Evolutionary conservation across 1,140 invertebrate genomes (phyloP).

Genomic region (Calliopsis andreniformis): DNA sequence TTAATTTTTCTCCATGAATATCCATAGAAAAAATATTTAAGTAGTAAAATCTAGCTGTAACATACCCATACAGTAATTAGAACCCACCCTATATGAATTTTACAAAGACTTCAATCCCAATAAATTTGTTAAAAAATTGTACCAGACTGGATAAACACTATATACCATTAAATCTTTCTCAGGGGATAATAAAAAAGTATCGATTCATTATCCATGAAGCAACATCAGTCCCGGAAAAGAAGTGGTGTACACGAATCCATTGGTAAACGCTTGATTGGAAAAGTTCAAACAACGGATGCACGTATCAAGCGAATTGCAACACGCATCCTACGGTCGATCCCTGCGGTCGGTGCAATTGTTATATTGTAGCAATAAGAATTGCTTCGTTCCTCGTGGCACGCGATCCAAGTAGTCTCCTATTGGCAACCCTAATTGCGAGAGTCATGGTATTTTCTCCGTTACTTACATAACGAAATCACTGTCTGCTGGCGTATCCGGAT

Average conservation of each 20-base stretch:
- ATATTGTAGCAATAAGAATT: conserved; percentile 63
- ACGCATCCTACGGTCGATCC: conserved; percentile 35
- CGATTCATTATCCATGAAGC: not conserved
- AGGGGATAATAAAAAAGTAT: conserved; percentile 1
- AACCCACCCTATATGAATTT: too few species aligned
- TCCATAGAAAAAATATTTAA: too few species aligned
- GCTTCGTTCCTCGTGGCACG: conserved; percentile 58
- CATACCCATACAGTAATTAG: too few species aligned
- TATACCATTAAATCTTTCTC: not conserved
- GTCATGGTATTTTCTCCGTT: conserved; percentile 54
- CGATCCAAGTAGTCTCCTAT: conserved; percentile 58
- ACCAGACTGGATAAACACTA: too few species aligned
- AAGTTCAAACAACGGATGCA: conserved; percentile 41
- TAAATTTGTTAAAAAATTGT: too few species aligned
- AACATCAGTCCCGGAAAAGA: conserved; percentile 1
- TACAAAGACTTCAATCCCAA: too few species aligned
- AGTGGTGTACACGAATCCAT: conserved; percentile 6
- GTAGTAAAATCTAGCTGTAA: too few species aligned
- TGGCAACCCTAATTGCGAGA: conserved; percentile 62
- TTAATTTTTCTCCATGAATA: too few species aligned
- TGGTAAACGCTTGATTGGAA: conserved; percentile 42
- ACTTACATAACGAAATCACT: conserved; percentile 60
- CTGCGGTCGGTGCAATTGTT: conserved; percentile 55
- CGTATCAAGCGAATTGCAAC: conserved; percentile 42
- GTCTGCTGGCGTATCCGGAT: conserved; percentile 45